Base-by-base conservation (phyloP, 2,113 vertebrate genomes). In the Barnardius zonarius region DNA sequence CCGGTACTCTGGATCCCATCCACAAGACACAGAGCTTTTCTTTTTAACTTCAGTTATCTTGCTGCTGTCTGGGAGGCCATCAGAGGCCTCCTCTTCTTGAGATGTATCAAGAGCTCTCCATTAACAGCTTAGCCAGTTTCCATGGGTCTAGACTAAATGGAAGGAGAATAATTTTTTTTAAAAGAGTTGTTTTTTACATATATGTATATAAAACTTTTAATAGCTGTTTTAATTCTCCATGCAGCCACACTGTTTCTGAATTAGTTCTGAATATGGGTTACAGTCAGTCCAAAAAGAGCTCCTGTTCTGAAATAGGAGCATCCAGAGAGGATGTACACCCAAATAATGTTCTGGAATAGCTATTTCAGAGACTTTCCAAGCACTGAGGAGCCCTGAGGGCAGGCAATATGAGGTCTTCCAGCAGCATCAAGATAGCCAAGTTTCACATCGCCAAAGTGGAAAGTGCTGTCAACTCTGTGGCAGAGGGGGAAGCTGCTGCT, bases 361-460 rank as follows among this genome's bases (percentile, higher is more conserved):
- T 90, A 81, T 95, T 95, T 90, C 79, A 62, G 64, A 88, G 73
- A 43, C 30, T 74, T 88, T 86, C 68, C 92, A 91, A 90, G 77
- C 2, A 1, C 55, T 57, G 61, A 88, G 85, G 20, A 81, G 35
- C 83, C 86, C 55, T 44, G 17, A 81, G 73, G 61, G 69, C 64
- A 92, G 80, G 73, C 93, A 86, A 31, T 41, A 52, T 12, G 57
- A 93, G 48, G 68, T 82, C 76, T 95, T 97, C 83, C 95, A 95
- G 85, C 57, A 82, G 69, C 13, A 22, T 16, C 44, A 61, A 69
- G 52, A 66, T 81, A 83, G 95, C 88, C 90, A 95, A 92, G 11
- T 61, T 81, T 86, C 75, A 48, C 28, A 73, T 27, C 0, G 0
- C 16, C 6, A 1, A 67, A 54, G 59, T 41, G 13, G 27, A 63